phyloP scores from a whole-genome alignment of 1,140 invertebrate species.

The Leptonema lineaticorne region DNA sequence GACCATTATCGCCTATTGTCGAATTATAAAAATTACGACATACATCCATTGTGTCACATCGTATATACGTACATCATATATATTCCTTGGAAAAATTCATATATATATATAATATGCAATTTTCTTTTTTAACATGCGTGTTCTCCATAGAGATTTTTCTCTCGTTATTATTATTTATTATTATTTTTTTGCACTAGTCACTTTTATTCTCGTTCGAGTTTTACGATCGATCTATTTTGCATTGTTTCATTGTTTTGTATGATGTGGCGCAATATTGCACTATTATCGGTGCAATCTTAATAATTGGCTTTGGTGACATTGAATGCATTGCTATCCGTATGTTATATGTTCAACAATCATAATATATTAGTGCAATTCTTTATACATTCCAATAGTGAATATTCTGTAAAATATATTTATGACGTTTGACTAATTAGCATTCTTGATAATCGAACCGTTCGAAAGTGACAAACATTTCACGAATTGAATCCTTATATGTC shows the following conservation, averaged over 20 bases:
- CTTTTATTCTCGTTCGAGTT: constrained; percentile 9
- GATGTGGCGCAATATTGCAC: constrained; percentile 9
- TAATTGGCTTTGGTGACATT: constrained; percentile 15
- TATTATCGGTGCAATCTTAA: constrained; percentile 17
- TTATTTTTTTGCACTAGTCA: neutral
- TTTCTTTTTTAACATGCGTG: neutral
- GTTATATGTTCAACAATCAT: too few species aligned
- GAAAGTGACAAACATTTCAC: too few species aligned
- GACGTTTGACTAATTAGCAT: too few species aligned
- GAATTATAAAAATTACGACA: constrained; percentile 37
- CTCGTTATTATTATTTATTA: neutral
- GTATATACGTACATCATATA: neutral
- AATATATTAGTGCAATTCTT: neutral
- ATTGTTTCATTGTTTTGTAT: constrained; percentile 3
- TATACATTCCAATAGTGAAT: neutral
- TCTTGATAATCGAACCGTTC: too few species aligned
- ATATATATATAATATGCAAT: too few species aligned
- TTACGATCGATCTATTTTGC: constrained; percentile 5
- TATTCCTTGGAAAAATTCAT: too few species aligned
- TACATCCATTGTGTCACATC: constrained; percentile 29
- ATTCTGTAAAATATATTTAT: too few species aligned
- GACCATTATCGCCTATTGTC: constrained; percentile 41
- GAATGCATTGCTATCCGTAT: neutral
- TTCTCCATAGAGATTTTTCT: neutral
- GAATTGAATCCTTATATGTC: too few species aligned